Percentiles rank a stretch among this genome's conserved stretches.
Conservation (phyloP, 1,140 invertebrate species). For the Cheumatopsyche charites region DNA sequence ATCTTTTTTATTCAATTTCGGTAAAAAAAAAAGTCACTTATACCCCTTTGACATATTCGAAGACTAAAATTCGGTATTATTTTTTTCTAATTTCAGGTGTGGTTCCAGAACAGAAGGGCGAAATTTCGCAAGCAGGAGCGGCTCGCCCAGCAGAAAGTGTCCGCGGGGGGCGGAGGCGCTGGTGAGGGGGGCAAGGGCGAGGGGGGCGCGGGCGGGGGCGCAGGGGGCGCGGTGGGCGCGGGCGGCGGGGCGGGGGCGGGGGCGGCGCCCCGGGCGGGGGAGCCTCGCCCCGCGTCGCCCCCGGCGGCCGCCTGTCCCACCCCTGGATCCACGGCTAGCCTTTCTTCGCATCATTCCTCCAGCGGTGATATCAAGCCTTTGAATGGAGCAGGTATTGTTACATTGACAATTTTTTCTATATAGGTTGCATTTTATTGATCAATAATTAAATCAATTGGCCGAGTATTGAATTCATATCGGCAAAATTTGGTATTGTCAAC, state of each 20-base stretch:
- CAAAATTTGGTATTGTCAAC: too few species aligned
- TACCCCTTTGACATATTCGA: too few species aligned
- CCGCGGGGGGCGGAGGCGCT: constrained; percentile 51
- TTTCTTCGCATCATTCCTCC: constrained; percentile 58
- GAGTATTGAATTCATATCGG: too few species aligned
- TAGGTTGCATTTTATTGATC: too few species aligned
- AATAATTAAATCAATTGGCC: too few species aligned
- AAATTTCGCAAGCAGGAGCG: constrained; percentile 94
- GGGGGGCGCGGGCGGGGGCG: neutral
- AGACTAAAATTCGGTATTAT: too few species aligned
- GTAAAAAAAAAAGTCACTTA: too few species aligned
- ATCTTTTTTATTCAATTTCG: too few species aligned
- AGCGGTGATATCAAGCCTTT: constrained; percentile 61
- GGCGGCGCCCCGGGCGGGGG: constrained; percentile 51
- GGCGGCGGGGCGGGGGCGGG: constrained; percentile 51
- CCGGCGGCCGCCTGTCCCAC: constrained; percentile 53
- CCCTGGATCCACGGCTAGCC: constrained; percentile 53
- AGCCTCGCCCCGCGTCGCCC: constrained; percentile 53
- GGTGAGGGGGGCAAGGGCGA: constrained; percentile 45
- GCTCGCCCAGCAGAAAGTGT: constrained; percentile 77
- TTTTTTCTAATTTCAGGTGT: constrained; percentile 71
- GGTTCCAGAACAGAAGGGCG: constrained; percentile 92
- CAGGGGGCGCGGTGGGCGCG: constrained; percentile 58
- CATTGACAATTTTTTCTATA: neutral
- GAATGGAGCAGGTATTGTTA: constrained; percentile 54